phyloP scores from a whole-genome alignment of 1,140 invertebrate genomes.

The Rhopalosiphum padi region DNA sequence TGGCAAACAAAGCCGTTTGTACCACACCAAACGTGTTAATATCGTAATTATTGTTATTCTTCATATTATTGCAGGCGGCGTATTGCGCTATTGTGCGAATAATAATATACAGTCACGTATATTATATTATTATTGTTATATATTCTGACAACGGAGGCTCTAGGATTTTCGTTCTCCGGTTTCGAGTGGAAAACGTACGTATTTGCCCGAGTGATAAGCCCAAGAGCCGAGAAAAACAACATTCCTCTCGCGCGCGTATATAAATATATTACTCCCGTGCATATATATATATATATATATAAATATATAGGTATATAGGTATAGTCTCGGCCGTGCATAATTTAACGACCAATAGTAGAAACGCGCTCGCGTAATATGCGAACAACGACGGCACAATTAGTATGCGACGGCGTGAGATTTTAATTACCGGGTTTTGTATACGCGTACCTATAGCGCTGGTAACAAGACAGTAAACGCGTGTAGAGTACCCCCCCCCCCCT shows the following conservation, averaged over 20 bases:
- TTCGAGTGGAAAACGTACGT: neutral
- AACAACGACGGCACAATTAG: neutral
- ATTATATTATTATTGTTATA: neutral
- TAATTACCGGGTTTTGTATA: conserved; percentile 13
- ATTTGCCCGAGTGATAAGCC: neutral
- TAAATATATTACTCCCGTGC: neutral
- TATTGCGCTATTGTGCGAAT: neutral
- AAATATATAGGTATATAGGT: too few relatives aligned
- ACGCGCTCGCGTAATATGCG: neutral
- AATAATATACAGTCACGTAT: neutral
- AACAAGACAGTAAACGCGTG: neutral
- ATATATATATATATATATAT: neutral
- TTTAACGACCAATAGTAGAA: neutral
- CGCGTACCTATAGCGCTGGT: neutral
- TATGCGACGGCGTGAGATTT: conserved; percentile 7
- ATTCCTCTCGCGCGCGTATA: neutral
- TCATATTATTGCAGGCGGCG: neutral
- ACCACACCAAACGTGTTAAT: neutral
- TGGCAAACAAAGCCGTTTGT: neutral
- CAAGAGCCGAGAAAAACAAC: neutral
- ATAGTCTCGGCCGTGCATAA: neutral
- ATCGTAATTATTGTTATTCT: neutral
- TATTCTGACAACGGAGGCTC: neutral
- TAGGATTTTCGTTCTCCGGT: neutral
- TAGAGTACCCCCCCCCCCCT: neutral